A percentile compares a stretch with the other conserved stretches of the same genome.
phyloP scores from a whole-genome alignment of 1,140 invertebrate genomes.

The Oncopeltus fasciatus region DNA sequence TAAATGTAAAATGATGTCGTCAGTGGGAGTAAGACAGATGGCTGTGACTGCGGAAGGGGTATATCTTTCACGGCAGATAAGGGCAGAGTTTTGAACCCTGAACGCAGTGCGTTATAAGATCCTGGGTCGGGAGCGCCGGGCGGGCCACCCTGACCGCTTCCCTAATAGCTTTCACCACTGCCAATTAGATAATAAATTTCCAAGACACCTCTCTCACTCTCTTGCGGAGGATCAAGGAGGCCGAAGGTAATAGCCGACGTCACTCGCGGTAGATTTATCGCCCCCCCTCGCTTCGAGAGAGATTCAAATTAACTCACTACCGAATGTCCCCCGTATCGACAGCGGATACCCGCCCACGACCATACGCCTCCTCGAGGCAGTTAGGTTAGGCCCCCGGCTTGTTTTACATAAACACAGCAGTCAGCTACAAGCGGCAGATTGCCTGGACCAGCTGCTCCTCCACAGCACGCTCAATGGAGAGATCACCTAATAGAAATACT shows the following conservation, averaged over 20 bases:
- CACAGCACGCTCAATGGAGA: too few relatives aligned
- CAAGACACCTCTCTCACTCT: constrained; percentile 18
- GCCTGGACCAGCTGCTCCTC: too few relatives aligned
- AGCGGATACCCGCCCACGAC: not conserved
- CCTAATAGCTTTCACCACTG: constrained; percentile 20
- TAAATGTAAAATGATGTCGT: too few relatives aligned
- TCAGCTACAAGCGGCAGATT: too few relatives aligned
- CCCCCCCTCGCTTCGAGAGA: not conserved
- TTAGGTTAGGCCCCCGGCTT: too few relatives aligned
- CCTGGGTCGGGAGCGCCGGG: not conserved
- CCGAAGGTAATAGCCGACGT: not conserved
- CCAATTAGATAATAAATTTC: constrained; percentile 20
- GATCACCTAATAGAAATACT: too few relatives aligned
- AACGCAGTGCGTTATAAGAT: too few relatives aligned
- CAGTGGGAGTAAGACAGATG: too few relatives aligned
- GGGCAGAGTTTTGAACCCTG: too few relatives aligned
- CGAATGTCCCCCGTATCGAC: not conserved
- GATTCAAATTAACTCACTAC: constrained; percentile 4
- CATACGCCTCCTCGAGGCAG: not conserved
- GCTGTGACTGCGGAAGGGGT: too few relatives aligned
- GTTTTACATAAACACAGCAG: too few relatives aligned
- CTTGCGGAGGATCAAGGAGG: not conserved
- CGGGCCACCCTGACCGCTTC: not conserved
- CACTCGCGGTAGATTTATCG: not conserved
- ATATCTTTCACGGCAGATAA: too few relatives aligned